Percentiles rank a stretch among this genome's conserved stretches.
phyloP scores from a whole-genome alignment of 2,888 invertebrate genomes.

The Auanema sp. region DNA sequence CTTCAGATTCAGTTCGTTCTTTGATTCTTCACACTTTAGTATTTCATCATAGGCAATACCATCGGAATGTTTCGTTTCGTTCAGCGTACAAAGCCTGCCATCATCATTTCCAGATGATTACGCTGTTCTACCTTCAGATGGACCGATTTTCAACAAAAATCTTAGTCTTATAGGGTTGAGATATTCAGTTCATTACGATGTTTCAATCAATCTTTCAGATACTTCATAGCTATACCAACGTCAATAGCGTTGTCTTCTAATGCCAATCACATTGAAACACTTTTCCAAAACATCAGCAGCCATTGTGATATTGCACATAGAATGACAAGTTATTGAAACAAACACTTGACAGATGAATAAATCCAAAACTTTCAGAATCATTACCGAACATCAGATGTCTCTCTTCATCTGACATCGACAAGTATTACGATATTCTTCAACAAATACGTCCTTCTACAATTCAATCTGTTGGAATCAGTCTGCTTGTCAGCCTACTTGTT shows the following conservation, averaged over 20 bases:
- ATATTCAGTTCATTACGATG: background rate
- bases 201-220: slow-evolving; percentile 23
- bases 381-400: slow-evolving; percentile 18
- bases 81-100: slow-evolving; percentile 18
- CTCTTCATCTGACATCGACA: slow-evolving; percentile 32
- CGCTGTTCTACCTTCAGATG: slow-evolving; percentile 31
- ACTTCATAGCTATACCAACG: slow-evolving; percentile 34
- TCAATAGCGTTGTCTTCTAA: slow-evolving; percentile 26
- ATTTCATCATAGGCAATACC: slow-evolving; percentile 5
- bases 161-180: slow-evolving; percentile 30
- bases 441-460: slow-evolving; percentile 31
- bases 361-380: background rate
- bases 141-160: slow-evolving; percentile 30
- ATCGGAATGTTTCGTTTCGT: slow-evolving; percentile 20
- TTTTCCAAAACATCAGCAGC: slow-evolving; percentile 26
- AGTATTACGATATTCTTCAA: slow-evolving; percentile 35
- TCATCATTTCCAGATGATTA: slow-evolving; percentile 35
- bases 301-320: background rate
- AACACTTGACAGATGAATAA: background rate
- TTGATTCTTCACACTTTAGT: slow-evolving; percentile 17
- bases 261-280: slow-evolving; percentile 13
- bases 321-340: background rate
- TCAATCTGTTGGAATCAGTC: slow-evolving; percentile 35
- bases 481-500: slow-evolving; percentile 49
- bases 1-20: slow-evolving; percentile 11